These are phyloP conservation scores for Acleris emargana DNA, from an alignment of 2,888 invertebrate genomes.

Conservation along the genomic window DNA sequence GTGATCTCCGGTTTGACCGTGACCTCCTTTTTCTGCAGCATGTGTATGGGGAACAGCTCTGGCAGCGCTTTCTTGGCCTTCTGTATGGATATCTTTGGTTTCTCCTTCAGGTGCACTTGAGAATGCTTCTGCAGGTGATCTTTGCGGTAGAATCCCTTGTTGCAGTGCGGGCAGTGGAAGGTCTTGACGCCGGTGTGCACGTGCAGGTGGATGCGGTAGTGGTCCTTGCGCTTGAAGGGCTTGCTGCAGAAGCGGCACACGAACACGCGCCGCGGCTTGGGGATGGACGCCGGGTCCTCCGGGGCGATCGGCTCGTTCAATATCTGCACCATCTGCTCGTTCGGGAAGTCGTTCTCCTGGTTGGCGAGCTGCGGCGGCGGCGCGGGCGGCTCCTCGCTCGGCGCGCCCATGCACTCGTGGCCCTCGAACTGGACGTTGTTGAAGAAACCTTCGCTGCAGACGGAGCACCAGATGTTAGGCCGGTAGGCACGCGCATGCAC, in stretches of 20 bases:
- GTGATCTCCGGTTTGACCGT: constrained; percentile 69
- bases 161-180: constrained; percentile 73
- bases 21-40: constrained; percentile 45
- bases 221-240: constrained; percentile 76
- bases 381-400: constrained; percentile 33
- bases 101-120: constrained; percentile 60
- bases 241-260: constrained; percentile 76
- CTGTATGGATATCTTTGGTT: constrained; percentile 42
- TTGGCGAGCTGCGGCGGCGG: constrained; percentile 51
- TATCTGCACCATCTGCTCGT: constrained; percentile 48
- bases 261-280: constrained; percentile 68
- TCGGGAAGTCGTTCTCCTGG: constrained; percentile 66
- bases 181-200: constrained; percentile 75
- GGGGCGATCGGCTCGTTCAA: constrained; percentile 44
- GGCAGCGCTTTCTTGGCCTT: constrained; percentile 54
- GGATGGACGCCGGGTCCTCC: constrained; percentile 47
- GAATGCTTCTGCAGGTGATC: constrained; percentile 76
- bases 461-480: constrained; percentile 64
- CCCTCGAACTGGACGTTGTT: constrained; percentile 56
- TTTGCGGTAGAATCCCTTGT: constrained; percentile 78
- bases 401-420: constrained; percentile 52
- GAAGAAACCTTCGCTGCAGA: constrained; percentile 66
- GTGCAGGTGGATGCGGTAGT: constrained; percentile 76
- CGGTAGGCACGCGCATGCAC: constrained; percentile 54
- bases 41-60: constrained; percentile 61